Conservation (phyloP, 2,797 vertebrate species). For the Fistularia tabacaria region DNA sequence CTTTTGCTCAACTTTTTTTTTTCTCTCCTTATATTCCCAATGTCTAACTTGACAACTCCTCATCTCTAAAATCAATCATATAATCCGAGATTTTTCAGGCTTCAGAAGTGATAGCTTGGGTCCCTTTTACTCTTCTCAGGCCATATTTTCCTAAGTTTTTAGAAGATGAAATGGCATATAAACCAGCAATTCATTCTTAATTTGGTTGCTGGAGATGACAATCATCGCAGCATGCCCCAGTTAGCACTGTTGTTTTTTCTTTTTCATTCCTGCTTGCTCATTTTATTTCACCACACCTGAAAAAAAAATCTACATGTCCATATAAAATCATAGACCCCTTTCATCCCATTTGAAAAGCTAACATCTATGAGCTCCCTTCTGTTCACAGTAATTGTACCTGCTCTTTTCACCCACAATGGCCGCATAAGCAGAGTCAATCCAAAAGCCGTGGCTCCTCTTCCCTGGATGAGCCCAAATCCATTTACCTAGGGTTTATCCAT, state of each 20-base stretch:
- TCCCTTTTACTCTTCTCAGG: constrained; percentile 44
- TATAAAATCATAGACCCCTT: constrained; percentile 1
- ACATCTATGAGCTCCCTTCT: constrained; percentile 21
- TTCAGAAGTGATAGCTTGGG: constrained; percentile 42
- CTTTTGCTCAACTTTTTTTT: constrained; percentile 70
- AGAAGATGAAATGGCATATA: constrained; percentile 53
- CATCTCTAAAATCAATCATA: constrained; percentile 75
- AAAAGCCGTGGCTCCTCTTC: constrained; percentile 53
- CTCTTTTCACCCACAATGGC: constrained; percentile 34
- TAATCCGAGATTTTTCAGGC: constrained; percentile 57
- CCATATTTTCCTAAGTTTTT: constrained; percentile 58
- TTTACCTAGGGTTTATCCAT: constrained; percentile 77
- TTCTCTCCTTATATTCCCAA: constrained; percentile 52
- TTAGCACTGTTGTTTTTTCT: constrained; percentile 40
- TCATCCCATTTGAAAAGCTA: constrained; percentile 29
- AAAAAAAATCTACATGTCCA: constrained; percentile 44
- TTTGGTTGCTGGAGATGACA: constrained; percentile 39
- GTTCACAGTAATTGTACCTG: constrained; percentile 21
- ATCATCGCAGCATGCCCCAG: constrained; percentile 68
- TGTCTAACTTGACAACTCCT: constrained; percentile 75
- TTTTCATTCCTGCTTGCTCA: constrained; percentile 30
- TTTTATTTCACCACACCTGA: too few species aligned
- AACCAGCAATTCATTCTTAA: constrained; percentile 61
- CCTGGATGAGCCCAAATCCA: constrained; percentile 70
- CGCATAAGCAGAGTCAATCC: constrained; percentile 49